phyloP scores from a whole-genome alignment of 2,888 invertebrate genomes.

The Coelopa pilipes region DNA sequence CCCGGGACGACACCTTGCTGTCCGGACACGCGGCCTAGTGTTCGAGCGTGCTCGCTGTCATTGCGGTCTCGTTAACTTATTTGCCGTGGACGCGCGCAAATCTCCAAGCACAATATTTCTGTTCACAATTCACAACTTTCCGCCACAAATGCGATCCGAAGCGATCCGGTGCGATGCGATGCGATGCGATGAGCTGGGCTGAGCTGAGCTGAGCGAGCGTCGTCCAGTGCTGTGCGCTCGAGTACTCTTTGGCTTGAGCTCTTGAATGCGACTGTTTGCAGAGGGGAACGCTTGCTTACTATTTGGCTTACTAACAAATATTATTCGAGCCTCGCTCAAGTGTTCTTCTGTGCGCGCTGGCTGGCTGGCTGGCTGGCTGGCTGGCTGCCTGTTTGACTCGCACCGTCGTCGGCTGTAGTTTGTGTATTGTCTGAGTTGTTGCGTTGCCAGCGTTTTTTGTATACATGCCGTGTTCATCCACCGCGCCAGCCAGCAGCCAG shows the following conservation, averaged over 20 bases:
- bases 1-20: not conserved
- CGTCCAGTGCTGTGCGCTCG: conserved; percentile 57
- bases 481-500: not conserved
- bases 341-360: conserved; percentile 51
- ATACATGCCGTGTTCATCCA: conserved; percentile 16
- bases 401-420: conserved; percentile 38
- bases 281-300: conserved; percentile 69
- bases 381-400: conserved; percentile 31
- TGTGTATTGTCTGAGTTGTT: conserved; percentile 40
- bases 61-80: no score
- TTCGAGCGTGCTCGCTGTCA: conserved; percentile 27
- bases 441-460: conserved; percentile 35
- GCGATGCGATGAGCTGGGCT: conserved; percentile 12
- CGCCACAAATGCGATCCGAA: not conserved
- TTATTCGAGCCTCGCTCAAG: conserved; percentile 67
- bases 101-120: conserved; percentile 53
- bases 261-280: conserved; percentile 69
- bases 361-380: conserved; percentile 32
- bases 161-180: not conserved
- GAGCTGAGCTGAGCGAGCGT: conserved; percentile 5
- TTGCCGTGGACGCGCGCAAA: conserved; percentile 45
- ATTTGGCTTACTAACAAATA: conserved; percentile 69
- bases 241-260: conserved; percentile 68
- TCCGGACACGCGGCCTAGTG: conserved; percentile 19
- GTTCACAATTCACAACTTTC: conserved; percentile 28